Conservation (phyloP, 2,888 invertebrate species). For the Heterodera filipjevi region DNA sequence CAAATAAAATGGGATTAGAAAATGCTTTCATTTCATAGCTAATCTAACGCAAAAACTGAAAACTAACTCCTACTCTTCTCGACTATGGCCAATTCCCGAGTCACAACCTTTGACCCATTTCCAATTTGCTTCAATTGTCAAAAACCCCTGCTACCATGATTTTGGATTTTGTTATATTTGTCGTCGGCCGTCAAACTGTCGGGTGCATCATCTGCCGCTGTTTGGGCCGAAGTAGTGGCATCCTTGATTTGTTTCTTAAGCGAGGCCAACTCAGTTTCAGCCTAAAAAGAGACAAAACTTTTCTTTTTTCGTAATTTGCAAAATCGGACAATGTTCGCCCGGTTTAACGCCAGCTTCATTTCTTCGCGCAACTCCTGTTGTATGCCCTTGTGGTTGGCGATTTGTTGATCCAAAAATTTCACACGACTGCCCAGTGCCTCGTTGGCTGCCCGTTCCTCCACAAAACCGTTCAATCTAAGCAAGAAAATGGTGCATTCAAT, state of each 20-base stretch:
- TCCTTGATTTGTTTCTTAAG: conserved; percentile 1
- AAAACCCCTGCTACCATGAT: too few species aligned
- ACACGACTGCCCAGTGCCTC: conserved; percentile 29
- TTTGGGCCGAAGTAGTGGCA: neutral
- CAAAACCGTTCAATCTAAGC: conserved; percentile 24
- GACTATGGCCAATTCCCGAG: too few species aligned
- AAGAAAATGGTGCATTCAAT: neutral
- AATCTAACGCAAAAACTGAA: too few species aligned
- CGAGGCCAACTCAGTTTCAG: conserved; percentile 19
- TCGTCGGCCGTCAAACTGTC: too few species aligned
- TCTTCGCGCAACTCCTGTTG: conserved; percentile 27
- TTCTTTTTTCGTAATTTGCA: neutral
- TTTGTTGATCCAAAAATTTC: conserved; percentile 31
- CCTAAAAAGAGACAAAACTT: conserved; percentile 8
- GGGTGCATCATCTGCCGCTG: too few species aligned
- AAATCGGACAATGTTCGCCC: conserved; percentile 34
- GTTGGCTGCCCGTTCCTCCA: conserved; percentile 27
- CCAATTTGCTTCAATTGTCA: too few species aligned
- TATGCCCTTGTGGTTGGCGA: conserved; percentile 25
- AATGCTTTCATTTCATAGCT: too few species aligned
- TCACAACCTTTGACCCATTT: too few species aligned
- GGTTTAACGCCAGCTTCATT: conserved; percentile 25
- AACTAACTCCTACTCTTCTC: too few species aligned
- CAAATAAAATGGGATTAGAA: too few species aligned
- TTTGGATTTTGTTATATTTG: too few species aligned